Evolutionary conservation across 2,797 vertebrate species (phyloP).

Genomic region (Lutjanus campechanus): DNA sequence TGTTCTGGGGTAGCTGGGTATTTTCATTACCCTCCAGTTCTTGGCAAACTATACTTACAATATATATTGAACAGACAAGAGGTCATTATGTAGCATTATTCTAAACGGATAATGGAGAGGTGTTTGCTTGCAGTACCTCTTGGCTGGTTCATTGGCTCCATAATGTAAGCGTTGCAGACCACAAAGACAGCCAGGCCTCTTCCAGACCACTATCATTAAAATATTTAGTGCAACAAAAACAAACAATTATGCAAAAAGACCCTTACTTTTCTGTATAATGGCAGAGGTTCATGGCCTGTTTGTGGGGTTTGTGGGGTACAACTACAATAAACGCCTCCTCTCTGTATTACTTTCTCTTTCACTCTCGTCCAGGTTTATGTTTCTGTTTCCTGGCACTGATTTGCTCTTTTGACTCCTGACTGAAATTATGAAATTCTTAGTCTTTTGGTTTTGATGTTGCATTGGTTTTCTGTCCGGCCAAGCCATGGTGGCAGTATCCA

Average conservation of each 20-base stretch:
- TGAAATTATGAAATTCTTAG: conserved; percentile 60
- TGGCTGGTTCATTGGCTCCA: conserved; percentile 44
- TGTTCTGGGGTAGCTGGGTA: conserved; percentile 20
- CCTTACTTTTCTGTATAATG: conserved; percentile 34
- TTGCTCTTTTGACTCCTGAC: conserved; percentile 52
- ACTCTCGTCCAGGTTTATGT: conserved; percentile 29
- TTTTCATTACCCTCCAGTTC: conserved; percentile 20
- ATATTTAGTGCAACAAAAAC: conserved; percentile 49
- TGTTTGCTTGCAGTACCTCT: conserved; percentile 49
- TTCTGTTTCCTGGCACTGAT: conserved; percentile 50
- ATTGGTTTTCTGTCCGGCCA: conserved; percentile 54
- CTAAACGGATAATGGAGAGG: conserved; percentile 52
- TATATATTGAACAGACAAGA: conserved; percentile 38
- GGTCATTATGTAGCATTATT: conserved; percentile 59
- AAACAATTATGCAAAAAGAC: conserved; percentile 44
- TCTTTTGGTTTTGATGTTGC: conserved; percentile 39
- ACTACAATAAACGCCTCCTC: conserved; percentile 5
- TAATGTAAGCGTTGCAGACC: conserved; percentile 39
- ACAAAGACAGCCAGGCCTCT: conserved; percentile 27
- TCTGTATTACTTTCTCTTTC: conserved; percentile 9
- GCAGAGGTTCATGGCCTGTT: conserved; percentile 23
- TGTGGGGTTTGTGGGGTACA: neutral
- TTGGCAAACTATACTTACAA: conserved; percentile 32
- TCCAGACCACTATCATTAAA: conserved; percentile 59
- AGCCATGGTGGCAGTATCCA: conserved; percentile 62